Evolutionary conservation across 2,797 vertebrate species (phyloP), one percentile per base, ranked within the genome.

Genomic region (Sus cebifrons): DNA sequence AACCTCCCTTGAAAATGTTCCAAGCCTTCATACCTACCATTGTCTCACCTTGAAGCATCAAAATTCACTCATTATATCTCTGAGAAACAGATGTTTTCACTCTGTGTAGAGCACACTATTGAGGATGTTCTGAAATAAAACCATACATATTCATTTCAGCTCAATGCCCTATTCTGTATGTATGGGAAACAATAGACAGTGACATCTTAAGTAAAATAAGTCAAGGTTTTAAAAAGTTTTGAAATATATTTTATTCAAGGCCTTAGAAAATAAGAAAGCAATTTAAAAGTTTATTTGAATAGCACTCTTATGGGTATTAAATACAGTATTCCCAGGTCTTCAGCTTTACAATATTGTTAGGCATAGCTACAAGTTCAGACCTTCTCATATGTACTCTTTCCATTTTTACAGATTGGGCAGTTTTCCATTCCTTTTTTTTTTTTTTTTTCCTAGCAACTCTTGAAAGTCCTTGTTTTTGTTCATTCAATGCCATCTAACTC

Each of bases 401-500:
- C 85, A 82, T 96, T 98, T 93, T 97, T 92, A 96, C 96, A 98
- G 95, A 98, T 91, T 83, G 91, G 83, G 44, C 86, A 96, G 93
- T 98, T 98, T 98, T 97, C 91, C 88, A 3, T 52, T 62, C 91
- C 58, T 97, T 92, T 96, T 93, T 95, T 58, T 97, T 92, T 92
- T 96, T 93, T 95, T 90, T 64, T 21, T 49, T 10, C 44, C 95
- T 82, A 95, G 94, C 79, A 89, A 74, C 96, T 94, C 93, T 98
- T 98, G 94, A 95, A 97, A 98, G 91, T 92, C 96, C 89, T 96
- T 97, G 71, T 90, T 98, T 98, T 65, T 93, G 82, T 97, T 97
- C 96, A 97, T 97, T 98, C 81, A 97, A 96, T 98, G 95, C 95
- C 82, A 71, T 98, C 95, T 97, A 96, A 98, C 95, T 97, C 96